Evolutionary conservation across 2,113 vertebrate species (phyloP).

Genomic region (Brachypteracias leptosomus): DNA sequence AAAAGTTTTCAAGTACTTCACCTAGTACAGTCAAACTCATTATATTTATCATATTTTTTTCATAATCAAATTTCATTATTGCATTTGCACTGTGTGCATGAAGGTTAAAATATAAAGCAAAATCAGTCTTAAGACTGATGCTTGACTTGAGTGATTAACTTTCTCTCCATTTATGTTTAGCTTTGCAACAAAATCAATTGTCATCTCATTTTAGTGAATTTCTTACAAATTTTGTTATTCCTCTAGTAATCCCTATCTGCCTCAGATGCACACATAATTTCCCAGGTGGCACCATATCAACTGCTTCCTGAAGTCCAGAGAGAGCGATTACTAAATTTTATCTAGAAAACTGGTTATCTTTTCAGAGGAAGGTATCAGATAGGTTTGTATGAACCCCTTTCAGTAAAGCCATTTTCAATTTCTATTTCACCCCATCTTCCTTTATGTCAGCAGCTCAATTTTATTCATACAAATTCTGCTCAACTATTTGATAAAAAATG

Average conservation of each 20-base stretch:
- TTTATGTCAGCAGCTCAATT: neutral
- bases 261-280: neutral
- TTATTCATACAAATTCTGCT: slow-evolving; percentile 1
- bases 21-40: neutral
- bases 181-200: neutral
- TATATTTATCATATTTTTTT: neutral
- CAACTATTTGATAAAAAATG: neutral
- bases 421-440: neutral
- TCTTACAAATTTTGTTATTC: neutral
- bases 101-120: neutral
- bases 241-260: neutral
- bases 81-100: neutral
- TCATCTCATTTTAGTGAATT: neutral
- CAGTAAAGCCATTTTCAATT: slow-evolving; percentile 31
- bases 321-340: slow-evolving; percentile 23
- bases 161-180: neutral
- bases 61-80: neutral
- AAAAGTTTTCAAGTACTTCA: neutral
- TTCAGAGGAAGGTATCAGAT: slow-evolving; percentile 10
- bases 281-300: neutral
- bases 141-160: neutral
- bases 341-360: slow-evolving; percentile 17
- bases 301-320: neutral
- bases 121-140: neutral
- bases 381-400: neutral